These are phyloP conservation scores for Sipha maydis DNA, from an alignment of 2,888 invertebrate species.

Conservation along the genomic window DNA sequence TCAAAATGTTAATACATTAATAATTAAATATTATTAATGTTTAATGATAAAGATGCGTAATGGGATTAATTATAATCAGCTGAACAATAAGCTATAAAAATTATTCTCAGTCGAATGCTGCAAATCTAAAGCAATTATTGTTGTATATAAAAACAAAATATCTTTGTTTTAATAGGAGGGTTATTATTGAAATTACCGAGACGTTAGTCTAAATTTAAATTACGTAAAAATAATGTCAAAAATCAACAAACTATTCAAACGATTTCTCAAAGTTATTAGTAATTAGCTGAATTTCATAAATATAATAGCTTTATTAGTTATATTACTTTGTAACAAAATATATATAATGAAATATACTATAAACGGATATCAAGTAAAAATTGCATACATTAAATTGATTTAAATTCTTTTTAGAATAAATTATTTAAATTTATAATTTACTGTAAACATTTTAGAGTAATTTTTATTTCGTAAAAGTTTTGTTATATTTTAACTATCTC, in stretches of 20 bases:
- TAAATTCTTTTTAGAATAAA: no score
- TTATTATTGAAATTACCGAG: background rate
- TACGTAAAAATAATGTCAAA: background rate
- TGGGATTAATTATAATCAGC: background rate
- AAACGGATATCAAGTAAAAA: no score
- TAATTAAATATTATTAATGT: background rate
- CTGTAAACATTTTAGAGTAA: no score
- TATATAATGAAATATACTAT: no score
- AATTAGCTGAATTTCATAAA: background rate
- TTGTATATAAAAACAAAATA: background rate
- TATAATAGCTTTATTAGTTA: no score
- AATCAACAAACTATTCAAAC: background rate
- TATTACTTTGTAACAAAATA: no score
- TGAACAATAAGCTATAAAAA: background rate
- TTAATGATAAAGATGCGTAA: background rate
- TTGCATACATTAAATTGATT: no score
- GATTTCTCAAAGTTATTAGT: background rate
- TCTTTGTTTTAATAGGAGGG: background rate
- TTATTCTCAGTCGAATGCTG: background rate
- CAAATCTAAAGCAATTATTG: background rate
- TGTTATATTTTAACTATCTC: no score
- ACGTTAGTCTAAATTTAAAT: background rate
- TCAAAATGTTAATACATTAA: background rate
- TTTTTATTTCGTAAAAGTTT: no score
- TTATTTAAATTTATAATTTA: no score